Conservation (phyloP, 1,140 invertebrate species). For the Aporrectodea caliginosa region DNA sequence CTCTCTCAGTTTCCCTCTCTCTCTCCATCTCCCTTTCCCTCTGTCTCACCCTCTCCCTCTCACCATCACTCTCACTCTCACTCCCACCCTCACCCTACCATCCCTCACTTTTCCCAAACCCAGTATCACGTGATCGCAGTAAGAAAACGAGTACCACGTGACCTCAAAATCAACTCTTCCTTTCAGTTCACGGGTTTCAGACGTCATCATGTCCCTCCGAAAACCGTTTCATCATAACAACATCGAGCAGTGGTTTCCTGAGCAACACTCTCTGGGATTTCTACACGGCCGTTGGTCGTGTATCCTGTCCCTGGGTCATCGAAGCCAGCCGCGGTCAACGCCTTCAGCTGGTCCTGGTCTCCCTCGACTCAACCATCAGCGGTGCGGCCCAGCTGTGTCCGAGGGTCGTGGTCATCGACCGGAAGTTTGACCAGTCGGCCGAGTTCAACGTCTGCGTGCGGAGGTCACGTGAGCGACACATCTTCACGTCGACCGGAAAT, state of each 20-base stretch:
- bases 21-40: no score
- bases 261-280: neutral
- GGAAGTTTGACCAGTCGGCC: neutral
- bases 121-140: neutral
- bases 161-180: no score
- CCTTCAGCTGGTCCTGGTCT: neutral
- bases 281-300: neutral
- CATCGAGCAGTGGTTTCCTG: neutral
- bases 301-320: conserved; percentile 12
- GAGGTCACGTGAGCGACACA: neutral
- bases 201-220: neutral
- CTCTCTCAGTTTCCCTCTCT: no score
- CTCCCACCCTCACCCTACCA: neutral
- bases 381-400: neutral
- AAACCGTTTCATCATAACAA: neutral
- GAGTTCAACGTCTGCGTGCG: neutral
- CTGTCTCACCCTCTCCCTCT: no score
- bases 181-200: neutral
- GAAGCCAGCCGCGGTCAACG: conserved; percentile 7
- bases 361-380: neutral
- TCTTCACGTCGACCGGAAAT: neutral
- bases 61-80: neutral
- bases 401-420: neutral
- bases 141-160: neutral
- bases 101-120: no score